These are phyloP conservation scores for Folsomia manolachei DNA, from an alignment of 2,888 invertebrate species.

Conservation along the genomic window DNA sequence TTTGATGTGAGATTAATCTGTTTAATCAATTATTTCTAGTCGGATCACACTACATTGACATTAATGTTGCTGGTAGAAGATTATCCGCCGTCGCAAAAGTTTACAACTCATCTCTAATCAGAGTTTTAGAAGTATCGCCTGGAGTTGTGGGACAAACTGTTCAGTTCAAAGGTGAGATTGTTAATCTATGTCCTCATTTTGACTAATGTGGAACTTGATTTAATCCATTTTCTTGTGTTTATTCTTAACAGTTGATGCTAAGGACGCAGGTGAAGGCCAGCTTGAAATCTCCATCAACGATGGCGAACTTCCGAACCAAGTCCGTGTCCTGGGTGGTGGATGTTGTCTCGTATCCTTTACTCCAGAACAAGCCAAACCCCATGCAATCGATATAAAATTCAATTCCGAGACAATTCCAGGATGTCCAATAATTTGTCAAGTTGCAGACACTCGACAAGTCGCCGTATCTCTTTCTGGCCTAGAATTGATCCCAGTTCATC, in stretches of 20 bases:
- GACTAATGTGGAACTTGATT: not conserved
- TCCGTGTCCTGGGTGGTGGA: constrained; percentile 90
- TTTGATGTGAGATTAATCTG: no score
- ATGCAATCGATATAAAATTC: constrained; percentile 92
- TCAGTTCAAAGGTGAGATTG: constrained; percentile 89
- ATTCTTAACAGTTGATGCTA: constrained; percentile 80
- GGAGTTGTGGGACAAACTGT: constrained; percentile 93
- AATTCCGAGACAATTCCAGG: constrained; percentile 85
- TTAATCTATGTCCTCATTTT: not conserved
- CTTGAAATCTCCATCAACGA: constrained; percentile 98
- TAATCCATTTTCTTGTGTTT: constrained; percentile 1
- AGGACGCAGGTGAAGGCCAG: constrained; percentile 97
- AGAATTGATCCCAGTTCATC: constrained; percentile 75
- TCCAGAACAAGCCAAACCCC: constrained; percentile 84
- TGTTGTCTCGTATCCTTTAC: constrained; percentile 91
- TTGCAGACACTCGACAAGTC: constrained; percentile 74
- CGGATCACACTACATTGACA: constrained; percentile 90
- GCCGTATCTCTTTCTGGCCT: constrained; percentile 70
- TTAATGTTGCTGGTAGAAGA: constrained; percentile 82
- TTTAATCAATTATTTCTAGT: no score
- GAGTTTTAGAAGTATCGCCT: constrained; percentile 89
- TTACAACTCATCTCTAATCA: constrained; percentile 88
- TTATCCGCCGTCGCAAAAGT: constrained; percentile 87
- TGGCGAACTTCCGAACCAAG: constrained; percentile 98
- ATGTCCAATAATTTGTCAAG: constrained; percentile 84